These are phyloP conservation scores for Xenus cinereus DNA, from an alignment of 2,113 vertebrate species.

Conservation along the genomic window DNA sequence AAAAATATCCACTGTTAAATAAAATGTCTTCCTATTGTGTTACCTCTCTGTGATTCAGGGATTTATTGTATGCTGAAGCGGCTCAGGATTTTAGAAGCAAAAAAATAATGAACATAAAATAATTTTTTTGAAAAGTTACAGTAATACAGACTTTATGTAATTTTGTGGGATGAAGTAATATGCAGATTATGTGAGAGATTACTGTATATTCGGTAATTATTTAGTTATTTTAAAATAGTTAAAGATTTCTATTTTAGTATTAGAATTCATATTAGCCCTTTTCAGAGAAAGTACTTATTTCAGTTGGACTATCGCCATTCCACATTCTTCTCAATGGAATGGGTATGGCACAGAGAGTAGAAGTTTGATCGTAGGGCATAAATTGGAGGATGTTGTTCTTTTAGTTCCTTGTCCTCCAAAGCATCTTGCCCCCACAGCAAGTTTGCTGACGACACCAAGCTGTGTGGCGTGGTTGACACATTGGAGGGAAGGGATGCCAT, in stretches of 20 bases:
- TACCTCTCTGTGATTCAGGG: not conserved
- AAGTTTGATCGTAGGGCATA: not conserved
- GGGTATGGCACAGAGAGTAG: not conserved
- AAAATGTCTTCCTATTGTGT: not conserved
- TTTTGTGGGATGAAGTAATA: not conserved
- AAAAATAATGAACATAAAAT: not conserved
- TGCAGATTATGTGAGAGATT: not conserved
- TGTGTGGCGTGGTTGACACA: too few species aligned
- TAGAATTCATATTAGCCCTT: not conserved
- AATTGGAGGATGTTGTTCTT: not conserved
- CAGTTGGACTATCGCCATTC: not conserved
- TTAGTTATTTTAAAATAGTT: not conserved
- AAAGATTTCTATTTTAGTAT: not conserved
- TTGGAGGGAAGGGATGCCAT: too few species aligned
- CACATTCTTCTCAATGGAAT: not conserved
- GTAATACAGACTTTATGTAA: not conserved
- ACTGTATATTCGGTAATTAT: not conserved
- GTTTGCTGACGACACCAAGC: too few species aligned
- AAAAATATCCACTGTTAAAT: not conserved
- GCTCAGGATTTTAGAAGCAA: not conserved
- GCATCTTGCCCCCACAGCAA: too few species aligned
- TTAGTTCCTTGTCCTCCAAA: not conserved
- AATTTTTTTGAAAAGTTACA: not conserved
- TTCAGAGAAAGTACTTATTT: not conserved
- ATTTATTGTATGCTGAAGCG: not conserved